A percentile compares a stretch with the other conserved stretches of the same genome.
phyloP scores from a whole-genome alignment of 2,888 invertebrate species.

The Drosophila affinis region DNA sequence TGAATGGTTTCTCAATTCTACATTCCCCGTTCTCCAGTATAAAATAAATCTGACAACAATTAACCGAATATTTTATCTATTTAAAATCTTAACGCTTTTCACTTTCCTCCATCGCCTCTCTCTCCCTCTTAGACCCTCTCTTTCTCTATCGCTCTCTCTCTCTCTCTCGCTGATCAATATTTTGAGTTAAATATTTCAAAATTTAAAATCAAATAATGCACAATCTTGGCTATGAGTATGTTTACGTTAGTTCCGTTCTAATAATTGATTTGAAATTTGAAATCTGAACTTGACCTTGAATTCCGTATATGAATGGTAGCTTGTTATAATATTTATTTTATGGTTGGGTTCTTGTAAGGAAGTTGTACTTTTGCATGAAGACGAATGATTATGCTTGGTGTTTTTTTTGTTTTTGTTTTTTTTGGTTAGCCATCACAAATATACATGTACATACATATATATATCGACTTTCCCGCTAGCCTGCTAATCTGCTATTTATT shows the following conservation, averaged over 20 bases:
- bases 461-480: slow-evolving; percentile 22
- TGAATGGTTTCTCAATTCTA: slow-evolving; percentile 51
- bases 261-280: slow-evolving; percentile 56
- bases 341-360: slow-evolving; percentile 51
- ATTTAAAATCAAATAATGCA: slow-evolving; percentile 74
- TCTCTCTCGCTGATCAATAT: no score
- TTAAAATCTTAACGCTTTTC: slow-evolving; percentile 63
- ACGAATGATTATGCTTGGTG: slow-evolving; percentile 67
- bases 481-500: slow-evolving; percentile 54
- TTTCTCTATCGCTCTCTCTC: neutral
- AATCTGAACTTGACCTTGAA: slow-evolving; percentile 46
- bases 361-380: slow-evolving; percentile 75
- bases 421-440: slow-evolving; percentile 53
- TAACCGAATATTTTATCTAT: slow-evolving; percentile 76
- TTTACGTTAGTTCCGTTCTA: slow-evolving; percentile 20
- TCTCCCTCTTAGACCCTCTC: neutral
- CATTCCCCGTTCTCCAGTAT: slow-evolving; percentile 27
- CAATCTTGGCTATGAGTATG: slow-evolving; percentile 60
- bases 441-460: slow-evolving; percentile 20
- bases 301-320: slow-evolving; percentile 20
- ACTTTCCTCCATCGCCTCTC: neutral
- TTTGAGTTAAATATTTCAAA: slow-evolving; percentile 8
- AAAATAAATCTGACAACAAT: slow-evolving; percentile 74
- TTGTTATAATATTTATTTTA: slow-evolving; percentile 16
- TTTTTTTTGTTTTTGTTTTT: slow-evolving; percentile 18